A percentile compares a stretch with the other conserved stretches of the same genome.
These are phyloP conservation scores for Phrynosoma blainvillii DNA, from an alignment of 2,113 vertebrate species.

Conservation along the genomic window DNA sequence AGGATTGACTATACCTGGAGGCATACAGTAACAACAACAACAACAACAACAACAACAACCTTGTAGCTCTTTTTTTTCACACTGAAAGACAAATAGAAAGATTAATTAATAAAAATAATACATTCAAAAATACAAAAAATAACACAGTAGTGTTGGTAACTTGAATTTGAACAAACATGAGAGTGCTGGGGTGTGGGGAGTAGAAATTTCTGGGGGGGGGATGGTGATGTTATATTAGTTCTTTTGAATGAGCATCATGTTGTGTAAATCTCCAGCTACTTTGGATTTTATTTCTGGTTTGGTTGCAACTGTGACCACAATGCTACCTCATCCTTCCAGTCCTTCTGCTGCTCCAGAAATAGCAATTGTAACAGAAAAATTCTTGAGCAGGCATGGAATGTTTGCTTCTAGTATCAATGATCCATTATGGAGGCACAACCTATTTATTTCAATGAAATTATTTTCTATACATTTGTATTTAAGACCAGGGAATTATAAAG, in stretches of 20 bases:
- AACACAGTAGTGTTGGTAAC: no score
- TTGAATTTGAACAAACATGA: no score
- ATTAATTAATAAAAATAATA: no score
- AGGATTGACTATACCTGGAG: background rate
- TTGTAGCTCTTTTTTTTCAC: no score
- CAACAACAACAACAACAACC: no score
- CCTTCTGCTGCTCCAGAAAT: background rate
- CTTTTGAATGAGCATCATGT: background rate
- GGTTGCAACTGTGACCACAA: background rate
- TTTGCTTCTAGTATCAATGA: background rate
- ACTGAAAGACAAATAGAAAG: no score
- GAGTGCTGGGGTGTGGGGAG: background rate
- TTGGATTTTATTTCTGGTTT: background rate
- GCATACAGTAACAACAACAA: background rate
- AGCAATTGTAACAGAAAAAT: background rate
- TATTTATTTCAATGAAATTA: constrained; percentile 10
- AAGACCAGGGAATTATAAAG: background rate
- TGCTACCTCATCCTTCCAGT: background rate
- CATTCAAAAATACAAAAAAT: no score
- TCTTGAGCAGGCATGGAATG: background rate
- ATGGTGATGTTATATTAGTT: no score
- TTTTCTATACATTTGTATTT: background rate
- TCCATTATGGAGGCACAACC: background rate
- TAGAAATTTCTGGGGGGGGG: background rate
- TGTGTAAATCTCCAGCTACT: no score